Base-by-base conservation (phyloP, 2,797 vertebrate species). In the Pseudotriccus pelzelni region DNA sequence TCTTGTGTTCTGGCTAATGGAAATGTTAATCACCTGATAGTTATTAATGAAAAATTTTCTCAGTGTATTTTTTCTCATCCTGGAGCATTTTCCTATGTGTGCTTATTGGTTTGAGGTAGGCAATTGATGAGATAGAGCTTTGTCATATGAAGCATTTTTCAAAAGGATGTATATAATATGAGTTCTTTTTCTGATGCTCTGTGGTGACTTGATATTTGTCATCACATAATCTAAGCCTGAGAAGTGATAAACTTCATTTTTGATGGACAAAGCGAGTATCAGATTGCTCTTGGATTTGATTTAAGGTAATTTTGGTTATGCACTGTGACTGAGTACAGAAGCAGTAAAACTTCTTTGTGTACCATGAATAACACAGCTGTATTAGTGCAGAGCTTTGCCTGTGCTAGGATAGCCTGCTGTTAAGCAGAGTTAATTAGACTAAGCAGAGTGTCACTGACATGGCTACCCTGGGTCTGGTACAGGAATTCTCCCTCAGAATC, bases 1-100 rank as follows among this genome's bases (percentile, higher is more conserved):
- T 93, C 70, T 75, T 84, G 30, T 78, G 14, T 73, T 92, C 84
- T 91, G 53, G 32, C 87, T 94, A 78, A 87, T 72, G 34, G 79
- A 55, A 94, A 62, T 84, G 59, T 53, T 67, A 72, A 50, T 72
- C 66, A 78, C 34, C 10, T 68, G 62, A 75, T 87, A 75, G 62
- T 70, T 87, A 20, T n/a, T 58, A 83, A 70, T 74, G 59, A 84
- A 89, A 89, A 70, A 58, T 28, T 69, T 82, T 39, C 43, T 67
- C 62, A 72, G 0, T 89, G 7, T 92, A 52, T 56, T 56, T 72
- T 64, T 47, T 67, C 43, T 90, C 34, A 86, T 84, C 55, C n/a
- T 68, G 28, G 55, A 84, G 43, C 58, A 66, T 92, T 53, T 91
- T 22, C 59, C 36, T 66, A 6, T 62, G 20, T 89, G 50, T 7